Evolutionary conservation across 1,140 invertebrate species (phyloP), one percentile per base, ranked within the genome.

Genomic region (Leptinotarsa lineolata): DNA sequence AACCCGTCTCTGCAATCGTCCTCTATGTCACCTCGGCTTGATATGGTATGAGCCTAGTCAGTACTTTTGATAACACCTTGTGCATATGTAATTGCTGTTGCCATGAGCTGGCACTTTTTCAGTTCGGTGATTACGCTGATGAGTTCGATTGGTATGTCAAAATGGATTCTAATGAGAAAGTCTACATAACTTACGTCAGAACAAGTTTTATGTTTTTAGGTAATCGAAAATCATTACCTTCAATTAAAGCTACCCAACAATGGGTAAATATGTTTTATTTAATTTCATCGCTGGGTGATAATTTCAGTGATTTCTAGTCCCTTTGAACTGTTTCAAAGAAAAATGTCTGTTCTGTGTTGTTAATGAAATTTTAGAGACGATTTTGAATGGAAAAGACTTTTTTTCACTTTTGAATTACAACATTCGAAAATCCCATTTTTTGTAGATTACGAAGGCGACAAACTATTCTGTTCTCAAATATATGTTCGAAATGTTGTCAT

Each of bases 41-140:
- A 54, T 16, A 54, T 54, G 48, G 48, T 54, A 18, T 18, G 0
- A 54, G 48, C 48, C 48, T 54, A 54, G 48, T 54, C 48, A 54
- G 48, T 54, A 5, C 48, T 54, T 54, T 54, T 54, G 48, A 54
- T 54, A 54, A 54, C 48, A 54, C 48, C 48, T 54, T 54, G n/a
- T 54, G 48, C 16, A 54, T 54, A 54, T 54, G 48, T 54, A 54
- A 54, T 54, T 15, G 6, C n/a, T 18, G 48, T 54, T 18, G 48
- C 48, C n/a, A 54, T 54, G 48, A 54, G 48, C 48, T 54, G 48
- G 48, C 48, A 54, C n/a, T 54, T 54, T 54, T 54, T 16, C 1
- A 15, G n/a, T 54, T 54, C 16, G 48, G 48, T 54, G 48, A 54
- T 54, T 54, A 54, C 13, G 16, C 48, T 54, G 48, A 39, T 39